These are phyloP conservation scores for Spatulosminthurus flaviceps DNA, from an alignment of 2,888 invertebrate species.

Conservation along the genomic window DNA sequence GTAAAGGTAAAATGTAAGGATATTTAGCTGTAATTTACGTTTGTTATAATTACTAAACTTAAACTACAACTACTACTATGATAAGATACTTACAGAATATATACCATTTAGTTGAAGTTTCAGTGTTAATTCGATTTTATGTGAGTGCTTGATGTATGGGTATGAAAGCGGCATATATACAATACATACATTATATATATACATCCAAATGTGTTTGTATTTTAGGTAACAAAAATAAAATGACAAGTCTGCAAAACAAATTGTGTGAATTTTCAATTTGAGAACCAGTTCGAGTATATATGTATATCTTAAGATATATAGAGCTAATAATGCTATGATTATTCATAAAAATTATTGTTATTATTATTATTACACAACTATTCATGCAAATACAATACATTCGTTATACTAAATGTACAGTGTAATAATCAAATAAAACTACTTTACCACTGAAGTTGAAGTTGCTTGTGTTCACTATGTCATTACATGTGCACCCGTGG, in stretches of 20 bases:
- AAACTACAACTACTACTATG: neutral
- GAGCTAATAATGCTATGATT: slow-evolving; percentile 4
- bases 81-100: neutral
- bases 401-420: slow-evolving; percentile 46
- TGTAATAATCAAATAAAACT: slow-evolving; percentile 34
- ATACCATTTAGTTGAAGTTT: neutral
- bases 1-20: neutral
- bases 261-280: slow-evolving; percentile 19
- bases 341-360: slow-evolving; percentile 33
- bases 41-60: slow-evolving; percentile 3
- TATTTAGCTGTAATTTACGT: slow-evolving; percentile 24
- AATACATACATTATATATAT: too few relatives aligned
- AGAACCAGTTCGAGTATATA: slow-evolving; percentile 23
- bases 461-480: neutral
- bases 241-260: slow-evolving; percentile 32
- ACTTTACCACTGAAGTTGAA: slow-evolving; percentile 37
- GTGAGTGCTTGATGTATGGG: slow-evolving; percentile 3
- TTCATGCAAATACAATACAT: slow-evolving; percentile 43
- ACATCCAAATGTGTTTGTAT: slow-evolving; percentile 43
- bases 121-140: neutral
- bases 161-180: slow-evolving; percentile 22
- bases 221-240: slow-evolving; percentile 37
- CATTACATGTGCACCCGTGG: too few relatives aligned
- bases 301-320: too few relatives aligned
- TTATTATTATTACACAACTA: slow-evolving; percentile 36